Conservation (phyloP, 2,888 invertebrate genomes). For the Nemoura dubitans region DNA sequence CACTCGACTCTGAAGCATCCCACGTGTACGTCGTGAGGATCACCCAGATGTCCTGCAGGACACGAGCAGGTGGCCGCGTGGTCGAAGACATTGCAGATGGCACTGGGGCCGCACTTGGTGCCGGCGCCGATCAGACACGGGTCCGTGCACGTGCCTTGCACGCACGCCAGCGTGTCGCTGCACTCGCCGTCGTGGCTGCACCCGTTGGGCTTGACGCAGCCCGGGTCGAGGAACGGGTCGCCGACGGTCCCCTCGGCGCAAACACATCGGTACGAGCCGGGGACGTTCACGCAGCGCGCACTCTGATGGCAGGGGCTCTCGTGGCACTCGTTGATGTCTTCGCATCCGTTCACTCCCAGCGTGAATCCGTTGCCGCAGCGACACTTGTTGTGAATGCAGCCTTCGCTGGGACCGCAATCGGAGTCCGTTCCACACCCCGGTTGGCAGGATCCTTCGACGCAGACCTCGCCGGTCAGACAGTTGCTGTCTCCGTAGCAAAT, state of each 20-base stretch:
- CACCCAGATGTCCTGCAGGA: conserved; percentile 83
- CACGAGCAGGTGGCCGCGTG: conserved; percentile 80
- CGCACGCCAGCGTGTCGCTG: conserved; percentile 77
- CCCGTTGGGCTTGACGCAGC: conserved; percentile 80
- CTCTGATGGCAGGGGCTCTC: conserved; percentile 80
- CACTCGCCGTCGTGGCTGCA: conserved; percentile 81
- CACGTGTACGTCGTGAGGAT: conserved; percentile 76
- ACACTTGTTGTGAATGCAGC: conserved; percentile 79
- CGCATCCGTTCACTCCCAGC: conserved; percentile 76
- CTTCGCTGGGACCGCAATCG: conserved; percentile 81
- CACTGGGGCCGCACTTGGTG: conserved; percentile 78
- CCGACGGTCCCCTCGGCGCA: conserved; percentile 85
- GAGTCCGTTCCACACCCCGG: conserved; percentile 83
- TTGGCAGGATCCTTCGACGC: conserved; percentile 81
- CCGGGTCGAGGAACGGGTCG: conserved; percentile 74
- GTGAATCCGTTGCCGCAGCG: conserved; percentile 81
- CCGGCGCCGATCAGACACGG: conserved; percentile 71
- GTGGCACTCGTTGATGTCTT: conserved; percentile 85
- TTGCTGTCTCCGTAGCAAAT: conserved; percentile 90
- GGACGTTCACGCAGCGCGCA: conserved; percentile 80
- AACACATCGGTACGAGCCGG: conserved; percentile 81
- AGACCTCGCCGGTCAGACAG: conserved; percentile 89
- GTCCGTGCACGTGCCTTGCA: conserved; percentile 80
- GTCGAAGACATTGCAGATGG: conserved; percentile 76
- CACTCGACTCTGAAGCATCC: conserved; percentile 93